A percentile compares a stretch with the other conserved stretches of the same genome.
Conservation (phyloP, 2,888 invertebrate species). For the Erynnis tages region DNA sequence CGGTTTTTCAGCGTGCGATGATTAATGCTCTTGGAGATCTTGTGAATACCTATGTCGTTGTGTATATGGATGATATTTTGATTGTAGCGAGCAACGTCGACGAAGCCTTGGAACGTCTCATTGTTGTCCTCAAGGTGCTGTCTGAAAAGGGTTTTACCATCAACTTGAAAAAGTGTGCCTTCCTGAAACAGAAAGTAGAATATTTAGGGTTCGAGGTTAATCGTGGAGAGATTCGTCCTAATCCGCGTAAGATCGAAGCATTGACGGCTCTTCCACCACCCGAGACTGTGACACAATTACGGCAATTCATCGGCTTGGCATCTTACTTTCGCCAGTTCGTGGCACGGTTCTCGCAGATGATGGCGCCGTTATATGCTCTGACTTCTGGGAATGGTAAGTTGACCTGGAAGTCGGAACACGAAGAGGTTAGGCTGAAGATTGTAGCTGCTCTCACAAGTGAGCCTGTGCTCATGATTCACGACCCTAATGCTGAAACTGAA, state of each 20-base stretch:
- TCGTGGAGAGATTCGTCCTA: constrained; percentile 30
- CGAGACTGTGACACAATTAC: constrained; percentile 26
- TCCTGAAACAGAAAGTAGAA: constrained; percentile 31
- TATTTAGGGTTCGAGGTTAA: constrained; percentile 30
- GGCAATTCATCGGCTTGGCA: constrained; percentile 31
- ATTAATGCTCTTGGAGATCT: constrained; percentile 31
- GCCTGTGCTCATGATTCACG: constrained; percentile 28
- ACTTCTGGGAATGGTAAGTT: background rate
- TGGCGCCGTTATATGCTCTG: background rate
- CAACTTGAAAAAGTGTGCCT: constrained; percentile 32
- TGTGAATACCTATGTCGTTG: constrained; percentile 17
- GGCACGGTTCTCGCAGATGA: constrained; percentile 18
- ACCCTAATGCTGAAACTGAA: constrained; percentile 26
- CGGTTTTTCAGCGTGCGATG: constrained; percentile 46
- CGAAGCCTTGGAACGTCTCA: constrained; percentile 27
- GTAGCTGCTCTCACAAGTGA: constrained; percentile 5
- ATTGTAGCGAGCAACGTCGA: constrained; percentile 23
- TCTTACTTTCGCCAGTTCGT: constrained; percentile 31
- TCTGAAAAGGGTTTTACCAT: constrained; percentile 31
- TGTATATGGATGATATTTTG: constrained; percentile 35
- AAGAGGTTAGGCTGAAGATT: background rate
- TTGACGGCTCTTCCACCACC: constrained; percentile 28
- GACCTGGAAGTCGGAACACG: background rate
- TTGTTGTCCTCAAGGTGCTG: constrained; percentile 20
- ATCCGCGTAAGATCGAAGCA: constrained; percentile 31